These are phyloP conservation scores for Mesorhabditis spiculigera DNA, from an alignment of 2,888 invertebrate species.

Conservation along the genomic window DNA sequence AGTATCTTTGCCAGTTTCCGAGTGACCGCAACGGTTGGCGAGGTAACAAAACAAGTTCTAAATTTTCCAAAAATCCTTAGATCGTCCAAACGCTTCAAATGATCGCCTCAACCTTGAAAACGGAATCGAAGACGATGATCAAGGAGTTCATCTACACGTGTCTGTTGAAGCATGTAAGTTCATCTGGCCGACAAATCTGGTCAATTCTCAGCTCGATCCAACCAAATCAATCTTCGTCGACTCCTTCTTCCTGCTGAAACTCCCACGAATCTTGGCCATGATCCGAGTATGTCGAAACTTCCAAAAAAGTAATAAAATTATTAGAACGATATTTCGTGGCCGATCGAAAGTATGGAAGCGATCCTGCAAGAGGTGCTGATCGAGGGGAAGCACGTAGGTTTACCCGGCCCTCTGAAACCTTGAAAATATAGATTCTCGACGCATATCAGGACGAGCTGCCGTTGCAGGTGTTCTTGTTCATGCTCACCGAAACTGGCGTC, in stretches of 20 bases:
- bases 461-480: neutral
- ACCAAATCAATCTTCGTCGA: neutral
- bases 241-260: neutral
- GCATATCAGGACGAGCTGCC: neutral
- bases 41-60: neutral
- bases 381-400: neutral
- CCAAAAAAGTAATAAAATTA: neutral
- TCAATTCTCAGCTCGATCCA: neutral
- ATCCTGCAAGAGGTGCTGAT: neutral
- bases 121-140: neutral
- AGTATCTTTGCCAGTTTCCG: neutral
- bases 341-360: constrained; percentile 1
- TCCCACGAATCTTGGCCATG: neutral
- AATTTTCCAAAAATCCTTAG: too few relatives aligned
- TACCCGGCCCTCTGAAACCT: neutral
- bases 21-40: neutral
- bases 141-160: constrained; percentile 1
- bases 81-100: neutral
- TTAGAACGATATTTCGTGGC: neutral
- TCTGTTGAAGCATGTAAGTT: constrained; percentile 4
- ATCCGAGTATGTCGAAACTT: neutral
- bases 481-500: neutral
- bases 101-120: neutral
- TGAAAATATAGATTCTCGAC: neutral
- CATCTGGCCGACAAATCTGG: neutral